phyloP scores from a whole-genome alignment of 1,140 invertebrate genomes.

The Fopius arisanus region DNA sequence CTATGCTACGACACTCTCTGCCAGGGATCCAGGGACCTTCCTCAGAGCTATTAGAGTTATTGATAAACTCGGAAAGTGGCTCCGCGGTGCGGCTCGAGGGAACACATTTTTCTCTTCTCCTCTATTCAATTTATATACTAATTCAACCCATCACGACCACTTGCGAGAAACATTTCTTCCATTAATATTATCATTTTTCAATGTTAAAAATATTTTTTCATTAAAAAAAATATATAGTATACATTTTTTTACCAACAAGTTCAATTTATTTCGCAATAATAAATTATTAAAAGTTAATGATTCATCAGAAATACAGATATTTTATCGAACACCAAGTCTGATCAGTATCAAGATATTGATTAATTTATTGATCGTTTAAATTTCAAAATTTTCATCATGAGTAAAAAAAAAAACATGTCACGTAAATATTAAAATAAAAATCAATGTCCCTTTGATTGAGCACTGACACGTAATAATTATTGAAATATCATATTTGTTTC shows the following conservation, averaged over 20 bases:
- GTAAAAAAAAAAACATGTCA: conserved; percentile 18
- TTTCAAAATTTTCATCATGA: not conserved
- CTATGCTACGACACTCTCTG: conserved; percentile 47
- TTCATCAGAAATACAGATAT: conserved; percentile 8
- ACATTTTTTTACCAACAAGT: conserved; percentile 5
- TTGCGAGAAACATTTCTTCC: conserved; percentile 38
- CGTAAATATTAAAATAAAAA: not conserved
- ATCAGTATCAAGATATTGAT: conserved; percentile 3
- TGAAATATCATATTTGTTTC: not conserved
- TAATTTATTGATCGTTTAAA: not conserved
- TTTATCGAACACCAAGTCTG: not conserved
- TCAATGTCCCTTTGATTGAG: not conserved
- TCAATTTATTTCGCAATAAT: conserved; percentile 21
- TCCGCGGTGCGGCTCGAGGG: conserved; percentile 46
- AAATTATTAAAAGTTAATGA: not conserved
- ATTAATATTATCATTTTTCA: not conserved
- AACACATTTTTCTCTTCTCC: conserved; percentile 17
- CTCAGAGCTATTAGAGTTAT: conserved; percentile 50
- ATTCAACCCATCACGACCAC: not conserved
- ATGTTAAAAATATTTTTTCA: not conserved
- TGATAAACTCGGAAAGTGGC: conserved; percentile 41
- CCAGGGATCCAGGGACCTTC: conserved; percentile 51
- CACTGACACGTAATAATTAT: not conserved
- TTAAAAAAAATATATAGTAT: no score
- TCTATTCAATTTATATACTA: conserved; percentile 1